These are phyloP conservation scores for Drosophila leonis DNA, from an alignment of 2,888 invertebrate species.

Conservation along the genomic window DNA sequence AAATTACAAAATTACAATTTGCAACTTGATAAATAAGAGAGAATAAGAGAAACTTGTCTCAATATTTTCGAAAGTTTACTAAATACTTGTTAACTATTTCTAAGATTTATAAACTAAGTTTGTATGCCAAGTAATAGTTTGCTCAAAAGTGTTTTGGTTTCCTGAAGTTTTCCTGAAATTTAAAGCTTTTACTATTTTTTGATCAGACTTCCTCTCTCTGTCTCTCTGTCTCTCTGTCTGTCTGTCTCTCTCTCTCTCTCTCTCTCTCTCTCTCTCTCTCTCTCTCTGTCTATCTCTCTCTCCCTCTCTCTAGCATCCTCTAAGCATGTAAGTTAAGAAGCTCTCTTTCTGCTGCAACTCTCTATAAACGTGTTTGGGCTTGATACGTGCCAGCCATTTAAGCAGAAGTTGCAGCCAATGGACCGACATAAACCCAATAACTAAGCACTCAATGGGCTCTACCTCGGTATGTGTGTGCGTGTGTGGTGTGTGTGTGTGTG, in stretches of 20 bases:
- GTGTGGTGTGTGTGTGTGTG: not conserved
- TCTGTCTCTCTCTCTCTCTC: not conserved
- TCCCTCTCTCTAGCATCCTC: too few species aligned
- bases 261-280: not conserved
- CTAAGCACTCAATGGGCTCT: slow-evolving; percentile 30
- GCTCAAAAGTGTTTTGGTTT: not conserved
- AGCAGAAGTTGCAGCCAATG: slow-evolving; percentile 29
- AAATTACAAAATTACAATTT: not conserved
- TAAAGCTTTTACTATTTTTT: not conserved
- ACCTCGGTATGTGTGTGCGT: not conserved
- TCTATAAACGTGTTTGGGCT: not conserved
- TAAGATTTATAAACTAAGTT: not conserved
- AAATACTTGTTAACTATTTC: not conserved
- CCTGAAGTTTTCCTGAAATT: not conserved
- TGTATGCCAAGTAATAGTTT: not conserved
- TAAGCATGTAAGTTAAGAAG: not conserved
- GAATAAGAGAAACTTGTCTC: not conserved
- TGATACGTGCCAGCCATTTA: slow-evolving; percentile 22
- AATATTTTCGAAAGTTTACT: not conserved
- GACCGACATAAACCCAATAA: slow-evolving; percentile 33
- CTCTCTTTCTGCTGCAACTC: not conserved
- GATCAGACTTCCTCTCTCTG: not conserved
- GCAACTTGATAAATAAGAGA: not conserved
- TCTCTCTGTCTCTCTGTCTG: not conserved
- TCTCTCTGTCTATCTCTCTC: too few species aligned